A percentile compares a stretch with the other conserved stretches of the same genome.
These are phyloP conservation scores for Rhincodon typus DNA, from an alignment of 2,797 vertebrate genomes.

Conservation along the genomic window DNA sequence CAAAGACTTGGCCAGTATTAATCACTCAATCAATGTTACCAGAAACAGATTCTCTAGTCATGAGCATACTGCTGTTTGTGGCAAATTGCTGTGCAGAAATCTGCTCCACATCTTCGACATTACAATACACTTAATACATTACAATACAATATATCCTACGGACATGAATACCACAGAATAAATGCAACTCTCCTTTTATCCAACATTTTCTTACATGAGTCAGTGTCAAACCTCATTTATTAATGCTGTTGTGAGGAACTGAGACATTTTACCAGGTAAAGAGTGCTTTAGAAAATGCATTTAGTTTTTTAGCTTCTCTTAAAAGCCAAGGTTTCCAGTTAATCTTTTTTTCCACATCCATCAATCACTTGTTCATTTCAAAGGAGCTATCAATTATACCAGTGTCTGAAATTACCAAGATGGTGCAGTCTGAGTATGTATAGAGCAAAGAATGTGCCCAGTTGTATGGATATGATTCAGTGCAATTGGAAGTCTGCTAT, in stretches of 20 bases:
- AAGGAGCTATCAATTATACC: background rate
- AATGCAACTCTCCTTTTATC: no score
- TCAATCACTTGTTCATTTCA: background rate
- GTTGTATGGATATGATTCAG: background rate
- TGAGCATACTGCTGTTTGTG: no score
- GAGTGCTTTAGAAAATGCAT: background rate
- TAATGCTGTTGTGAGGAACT: background rate
- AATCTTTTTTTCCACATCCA: background rate
- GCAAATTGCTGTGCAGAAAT: no score
- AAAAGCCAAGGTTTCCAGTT: background rate
- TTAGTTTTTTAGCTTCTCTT: background rate
- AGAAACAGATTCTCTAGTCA: no score
- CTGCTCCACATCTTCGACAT: no score
- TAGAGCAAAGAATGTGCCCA: background rate
- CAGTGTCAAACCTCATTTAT: no score
- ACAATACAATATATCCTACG: no score
- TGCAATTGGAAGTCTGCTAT: background rate
- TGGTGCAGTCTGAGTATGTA: background rate
- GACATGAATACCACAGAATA: no score
- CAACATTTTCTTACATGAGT: no score
- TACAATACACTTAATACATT: no score
- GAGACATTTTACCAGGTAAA: background rate
- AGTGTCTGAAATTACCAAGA: background rate
- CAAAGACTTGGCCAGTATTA: no score
- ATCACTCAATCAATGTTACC: no score